These are phyloP conservation scores for Ahaetulla prasina DNA, from an alignment of 2,113 vertebrate genomes.

Conservation along the genomic window DNA sequence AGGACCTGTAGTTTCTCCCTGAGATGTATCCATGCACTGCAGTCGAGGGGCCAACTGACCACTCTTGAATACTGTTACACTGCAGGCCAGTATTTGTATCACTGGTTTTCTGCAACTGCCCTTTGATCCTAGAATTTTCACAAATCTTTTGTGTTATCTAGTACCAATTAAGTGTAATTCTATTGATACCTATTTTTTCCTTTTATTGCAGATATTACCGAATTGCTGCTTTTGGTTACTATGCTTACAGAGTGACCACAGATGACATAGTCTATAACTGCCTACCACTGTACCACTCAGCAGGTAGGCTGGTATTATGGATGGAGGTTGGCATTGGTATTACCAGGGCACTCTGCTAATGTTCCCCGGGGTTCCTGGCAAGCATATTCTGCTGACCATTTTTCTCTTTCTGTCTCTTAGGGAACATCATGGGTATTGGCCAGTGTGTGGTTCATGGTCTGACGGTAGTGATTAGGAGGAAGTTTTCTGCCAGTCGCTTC, in stretches of 20 bases:
- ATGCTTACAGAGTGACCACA: conserved; percentile 72
- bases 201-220: conserved; percentile 77
- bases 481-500: conserved; percentile 87
- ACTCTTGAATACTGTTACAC: neutral
- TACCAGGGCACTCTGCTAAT: accelerated
- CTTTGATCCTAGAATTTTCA: neutral
- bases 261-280: conserved; percentile 81
- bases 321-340: neutral
- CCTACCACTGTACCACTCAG: conserved; percentile 86
- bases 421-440: conserved; percentile 86
- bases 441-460: conserved; percentile 86
- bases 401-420: conserved; percentile 53
- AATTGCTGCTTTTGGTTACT: conserved; percentile 81
- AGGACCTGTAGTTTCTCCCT: neutral
- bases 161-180: accelerated
- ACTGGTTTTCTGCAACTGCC: neutral
- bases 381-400: neutral
- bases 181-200: accelerated
- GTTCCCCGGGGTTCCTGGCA: neutral
- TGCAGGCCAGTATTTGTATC: neutral
- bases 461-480: conserved; percentile 83
- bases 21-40: neutral
- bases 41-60: neutral
- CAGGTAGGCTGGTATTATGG: conserved; percentile 66
- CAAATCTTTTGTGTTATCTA: accelerated